Base-by-base conservation (phyloP, 2,888 invertebrate species). In the Iphiclides podalirius region DNA sequence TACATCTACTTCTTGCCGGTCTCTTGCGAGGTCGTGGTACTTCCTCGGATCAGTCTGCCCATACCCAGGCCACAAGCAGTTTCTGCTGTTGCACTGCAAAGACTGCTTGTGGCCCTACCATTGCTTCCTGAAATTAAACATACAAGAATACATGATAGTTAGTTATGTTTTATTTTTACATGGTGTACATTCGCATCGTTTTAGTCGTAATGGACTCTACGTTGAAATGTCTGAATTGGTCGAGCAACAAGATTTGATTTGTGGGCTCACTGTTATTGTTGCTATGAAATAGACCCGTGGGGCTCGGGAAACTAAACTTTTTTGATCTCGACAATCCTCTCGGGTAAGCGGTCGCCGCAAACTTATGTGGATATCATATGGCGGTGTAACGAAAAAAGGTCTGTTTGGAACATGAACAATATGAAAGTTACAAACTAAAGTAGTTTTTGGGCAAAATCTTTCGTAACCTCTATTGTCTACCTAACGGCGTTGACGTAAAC, bases 311-410 rank as follows among this genome's bases (percentile, higher is more conserved):
- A 47, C 33, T 47, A 47, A 52, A 52, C 47, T 52, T 46, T 43
- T 43, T 46, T 52, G 52, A 43, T 52, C 46, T 47, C 42, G 47
- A 47, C 47, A 47, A 46, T 46, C 43, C 46, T 47, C 46, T 43
- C 26, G 52, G 52, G 47, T 38, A 36, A 37, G 13, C 36, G 41
- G 43, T 42, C 47, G 43, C 43, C 47, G 43, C 43, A 37, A 44
- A 11, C 42, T 26, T 20, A 37, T 37, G 34, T 20, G 35, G 42
- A 43, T 47, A 47, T 46, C 46, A 41, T 43, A 47, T 17, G 42
- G 43, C 28, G 26, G 16, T 38, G 37, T 35, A 47, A 47, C 43
- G 38, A 38, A 52, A 43, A 31, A 38, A 41, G 31, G 17, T 38
- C 37, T 33, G 38, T 39, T 39, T 28, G 26, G 3, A 13, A 39